Evolutionary conservation across 2,113 vertebrate species (phyloP).

Genomic region (Forbesichthys papilliferus): DNA sequence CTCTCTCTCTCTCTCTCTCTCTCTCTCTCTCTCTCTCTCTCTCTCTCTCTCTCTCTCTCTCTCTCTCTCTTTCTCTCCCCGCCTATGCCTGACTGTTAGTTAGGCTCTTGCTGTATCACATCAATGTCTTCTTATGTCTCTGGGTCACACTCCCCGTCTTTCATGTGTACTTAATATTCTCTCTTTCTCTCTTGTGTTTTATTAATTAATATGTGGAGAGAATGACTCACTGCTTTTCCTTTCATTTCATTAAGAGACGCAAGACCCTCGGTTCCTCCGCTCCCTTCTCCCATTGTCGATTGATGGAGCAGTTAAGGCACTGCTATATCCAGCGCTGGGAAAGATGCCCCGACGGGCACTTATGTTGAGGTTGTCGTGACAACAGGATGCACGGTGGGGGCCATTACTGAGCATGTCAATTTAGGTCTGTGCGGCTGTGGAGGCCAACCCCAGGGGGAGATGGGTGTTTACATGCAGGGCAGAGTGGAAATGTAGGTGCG

Average conservation of each 20-base stretch:
- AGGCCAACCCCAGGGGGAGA: slow-evolving; percentile 12
- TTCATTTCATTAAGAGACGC: background rate
- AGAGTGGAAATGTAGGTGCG: background rate
- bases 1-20: slow-evolving; percentile 38
- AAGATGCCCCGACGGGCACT: slow-evolving; percentile 23
- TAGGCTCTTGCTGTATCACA: background rate
- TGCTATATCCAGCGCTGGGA: background rate
- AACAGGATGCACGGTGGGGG: slow-evolving; percentile 45
- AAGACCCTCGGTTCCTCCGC: slow-evolving; percentile 10
- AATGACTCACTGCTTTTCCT: slow-evolving; percentile 14
- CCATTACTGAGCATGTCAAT: slow-evolving; percentile 45
- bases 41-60: slow-evolving; percentile 24
- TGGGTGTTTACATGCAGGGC: slow-evolving; percentile 1
- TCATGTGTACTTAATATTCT: slow-evolving; percentile 1
- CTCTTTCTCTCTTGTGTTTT: background rate
- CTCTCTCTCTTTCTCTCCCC: slow-evolving; percentile 12
- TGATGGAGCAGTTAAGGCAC: background rate
- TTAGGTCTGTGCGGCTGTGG: slow-evolving; percentile 45
- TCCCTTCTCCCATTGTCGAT: background rate
- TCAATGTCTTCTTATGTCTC: background rate
- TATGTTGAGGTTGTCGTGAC: slow-evolving; percentile 42
- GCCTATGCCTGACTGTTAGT: background rate
- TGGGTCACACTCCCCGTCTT: background rate
- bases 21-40: slow-evolving; percentile 23
- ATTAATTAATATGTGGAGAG: background rate